A percentile compares a stretch with the other conserved stretches of the same genome.
Evolutionary conservation across 2,797 vertebrate species (phyloP).

Genomic region (Kryptolebias ocellatus): DNA sequence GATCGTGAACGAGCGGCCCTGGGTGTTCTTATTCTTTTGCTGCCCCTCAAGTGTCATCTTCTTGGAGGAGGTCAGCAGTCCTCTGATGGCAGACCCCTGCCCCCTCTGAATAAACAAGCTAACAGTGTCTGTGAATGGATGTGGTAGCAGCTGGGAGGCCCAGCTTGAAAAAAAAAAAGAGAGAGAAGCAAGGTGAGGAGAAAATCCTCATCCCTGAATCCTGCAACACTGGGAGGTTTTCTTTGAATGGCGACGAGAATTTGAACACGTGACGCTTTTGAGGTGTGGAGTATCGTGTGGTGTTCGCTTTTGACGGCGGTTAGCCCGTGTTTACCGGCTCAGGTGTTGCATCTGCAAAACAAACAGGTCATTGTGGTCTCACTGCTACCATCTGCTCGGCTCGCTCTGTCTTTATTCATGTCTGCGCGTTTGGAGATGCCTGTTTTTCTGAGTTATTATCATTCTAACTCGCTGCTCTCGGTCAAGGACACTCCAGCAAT

Average conservation of each 20-base stretch:
- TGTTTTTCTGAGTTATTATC: background rate
- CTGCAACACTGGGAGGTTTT: slow-evolving; percentile 11
- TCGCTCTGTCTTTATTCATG: slow-evolving; percentile 24
- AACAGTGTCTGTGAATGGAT: slow-evolving; percentile 64
- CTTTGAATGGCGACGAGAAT: slow-evolving; percentile 17
- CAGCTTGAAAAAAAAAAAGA: slow-evolving; percentile 14
- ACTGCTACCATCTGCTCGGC: slow-evolving; percentile 56
- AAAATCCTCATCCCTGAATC: background rate
- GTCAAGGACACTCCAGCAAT: slow-evolving; percentile 10
- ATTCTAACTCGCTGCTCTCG: slow-evolving; percentile 7
- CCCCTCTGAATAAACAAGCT: slow-evolving; percentile 68
- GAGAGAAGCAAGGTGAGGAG: background rate
- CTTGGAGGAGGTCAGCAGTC: slow-evolving; percentile 50
- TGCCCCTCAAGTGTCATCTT: slow-evolving; percentile 40
- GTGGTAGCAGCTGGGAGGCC: slow-evolving; percentile 50
- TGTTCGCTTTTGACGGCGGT: slow-evolving; percentile 49
- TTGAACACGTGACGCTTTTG: background rate
- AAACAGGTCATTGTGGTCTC: slow-evolving; percentile 66
- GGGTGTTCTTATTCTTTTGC: slow-evolving; percentile 16
- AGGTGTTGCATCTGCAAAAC: slow-evolving; percentile 73
- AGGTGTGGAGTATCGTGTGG: slow-evolving; percentile 6
- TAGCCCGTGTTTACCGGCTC: slow-evolving; percentile 55
- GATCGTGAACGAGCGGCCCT: slow-evolving; percentile 15
- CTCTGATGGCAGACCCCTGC: slow-evolving; percentile 57
- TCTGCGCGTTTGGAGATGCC: slow-evolving; percentile 10